Base-by-base conservation (phyloP, 1,140 invertebrate species). In the Bombus waltoni region DNA sequence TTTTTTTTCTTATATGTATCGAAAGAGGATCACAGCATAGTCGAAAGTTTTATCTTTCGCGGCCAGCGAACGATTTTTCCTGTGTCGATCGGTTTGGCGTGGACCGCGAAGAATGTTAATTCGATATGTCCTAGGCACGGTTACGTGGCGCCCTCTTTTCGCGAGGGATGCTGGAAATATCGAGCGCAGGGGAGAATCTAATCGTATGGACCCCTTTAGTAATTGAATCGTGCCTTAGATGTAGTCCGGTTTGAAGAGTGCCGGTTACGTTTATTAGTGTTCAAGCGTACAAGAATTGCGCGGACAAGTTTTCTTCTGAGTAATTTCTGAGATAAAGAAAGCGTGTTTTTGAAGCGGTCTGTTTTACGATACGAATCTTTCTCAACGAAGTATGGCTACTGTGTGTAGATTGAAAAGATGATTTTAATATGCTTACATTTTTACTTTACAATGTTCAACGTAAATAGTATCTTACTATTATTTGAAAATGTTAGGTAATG, bases 141-240 rank as follows among this genome's bases (percentile, higher is more conserved):
- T 90, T 86, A 85, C 79, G 89, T 90, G 89, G 89, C 89, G 89
- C 89, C 89, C 88, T 90, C 89, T 90, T 90, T 85, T 72, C 81
- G 78, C 71, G 81, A 89, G 78, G 77, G 73, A 82, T 57, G 89
- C 84, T 86, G 82, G 65, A 78, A 82, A 79, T 85, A 85, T 90
- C 79, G 88, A 90, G 82, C 86, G 80, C 77, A 78, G 71, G 80
- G 78, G 76, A 89, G 79, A 74, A 85, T 85, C 79, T 81, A 81
- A 85, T 85, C 59, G 62, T 57, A 59, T 47, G 38, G 44, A 80
- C 77, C 76, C 79, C 79, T 73, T 81, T 44, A 47, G 59, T 59
- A 70, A 85, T 81, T 66, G 84, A 81, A 81, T 66, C 25, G n/a
- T 22, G 47, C 44, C 32, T 72, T 73, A 42, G 57, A 66, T 38